phyloP scores from a whole-genome alignment of 1,140 invertebrate species.

The Eurosta solidaginis region DNA sequence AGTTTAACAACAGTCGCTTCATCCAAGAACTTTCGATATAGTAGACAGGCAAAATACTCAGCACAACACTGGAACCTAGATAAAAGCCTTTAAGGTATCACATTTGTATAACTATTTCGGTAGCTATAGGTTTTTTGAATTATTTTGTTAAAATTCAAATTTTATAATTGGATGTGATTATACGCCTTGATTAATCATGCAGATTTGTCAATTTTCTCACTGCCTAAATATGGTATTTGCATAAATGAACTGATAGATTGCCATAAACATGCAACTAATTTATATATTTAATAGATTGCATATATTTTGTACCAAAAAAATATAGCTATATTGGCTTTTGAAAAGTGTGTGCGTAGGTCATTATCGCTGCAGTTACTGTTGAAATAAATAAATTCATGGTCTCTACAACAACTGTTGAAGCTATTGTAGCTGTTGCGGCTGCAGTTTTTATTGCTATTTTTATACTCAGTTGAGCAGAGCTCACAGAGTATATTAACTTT shows the following conservation, averaged over 20 bases:
- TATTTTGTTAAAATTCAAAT: constrained; percentile 20
- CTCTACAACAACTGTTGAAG: neutral
- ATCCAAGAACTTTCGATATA: no score
- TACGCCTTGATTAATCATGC: neutral
- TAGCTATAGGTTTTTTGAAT: no score
- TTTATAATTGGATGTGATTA: neutral
- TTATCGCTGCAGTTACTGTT: neutral
- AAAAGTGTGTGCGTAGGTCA: neutral
- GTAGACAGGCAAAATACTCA: no score
- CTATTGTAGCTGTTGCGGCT: neutral
- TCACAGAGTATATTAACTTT: no score
- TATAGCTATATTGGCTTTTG: neutral
- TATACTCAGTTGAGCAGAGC: no score
- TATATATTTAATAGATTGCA: neutral
- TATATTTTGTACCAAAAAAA: neutral
- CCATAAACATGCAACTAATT: neutral
- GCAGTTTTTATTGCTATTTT: neutral
- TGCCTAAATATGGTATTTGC: constrained; percentile 2
- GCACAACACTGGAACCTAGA: no score
- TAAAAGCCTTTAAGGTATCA: no score
- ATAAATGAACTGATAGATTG: constrained; percentile 5
- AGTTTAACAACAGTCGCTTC: no score
- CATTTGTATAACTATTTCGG: no score
- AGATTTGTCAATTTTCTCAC: constrained; percentile 14
- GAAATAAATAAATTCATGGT: neutral